phyloP scores from a whole-genome alignment of 53 echinoderm and acorn worm species.

The Arbacia lixula region DNA sequence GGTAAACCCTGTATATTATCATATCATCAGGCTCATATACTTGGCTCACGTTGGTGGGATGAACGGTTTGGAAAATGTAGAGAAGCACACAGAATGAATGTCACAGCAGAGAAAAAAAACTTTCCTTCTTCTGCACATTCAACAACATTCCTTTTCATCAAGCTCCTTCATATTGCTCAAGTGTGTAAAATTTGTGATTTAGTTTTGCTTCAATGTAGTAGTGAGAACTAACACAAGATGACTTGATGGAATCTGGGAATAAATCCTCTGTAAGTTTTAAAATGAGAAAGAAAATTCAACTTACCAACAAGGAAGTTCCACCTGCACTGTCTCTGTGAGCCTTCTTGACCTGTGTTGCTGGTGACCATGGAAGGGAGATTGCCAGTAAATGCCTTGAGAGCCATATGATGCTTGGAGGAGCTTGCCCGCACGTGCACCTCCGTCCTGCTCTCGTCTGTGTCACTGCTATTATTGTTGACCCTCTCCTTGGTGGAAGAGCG shows the following conservation, averaged over 20 bases:
- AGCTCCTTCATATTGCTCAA: constrained; percentile 78
- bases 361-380: constrained; percentile 14
- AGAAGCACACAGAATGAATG: too few relatives aligned
- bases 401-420: constrained; percentile 37
- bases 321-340: constrained; percentile 64
- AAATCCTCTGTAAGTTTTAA: neutral
- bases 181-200: too few relatives aligned
- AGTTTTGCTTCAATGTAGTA: too few relatives aligned
- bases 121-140: too few relatives aligned
- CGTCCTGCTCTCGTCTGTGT: constrained; percentile 65
- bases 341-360: constrained; percentile 20
- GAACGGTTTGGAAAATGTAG: too few relatives aligned
- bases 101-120: too few relatives aligned
- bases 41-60: too few relatives aligned
- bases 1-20: too few relatives aligned
- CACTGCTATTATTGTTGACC: constrained; percentile 67
- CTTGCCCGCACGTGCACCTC: constrained; percentile 24
- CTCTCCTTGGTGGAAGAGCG: constrained; percentile 49
- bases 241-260: neutral
- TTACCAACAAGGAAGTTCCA: constrained; percentile 85
- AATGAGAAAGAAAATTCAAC: constrained; percentile 20
- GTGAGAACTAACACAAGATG: too few relatives aligned
- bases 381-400: neutral
- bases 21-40: too few relatives aligned
- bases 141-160: constrained; percentile 91